phyloP scores from a whole-genome alignment of 2,888 invertebrate species.

The Euclidia mi region DNA sequence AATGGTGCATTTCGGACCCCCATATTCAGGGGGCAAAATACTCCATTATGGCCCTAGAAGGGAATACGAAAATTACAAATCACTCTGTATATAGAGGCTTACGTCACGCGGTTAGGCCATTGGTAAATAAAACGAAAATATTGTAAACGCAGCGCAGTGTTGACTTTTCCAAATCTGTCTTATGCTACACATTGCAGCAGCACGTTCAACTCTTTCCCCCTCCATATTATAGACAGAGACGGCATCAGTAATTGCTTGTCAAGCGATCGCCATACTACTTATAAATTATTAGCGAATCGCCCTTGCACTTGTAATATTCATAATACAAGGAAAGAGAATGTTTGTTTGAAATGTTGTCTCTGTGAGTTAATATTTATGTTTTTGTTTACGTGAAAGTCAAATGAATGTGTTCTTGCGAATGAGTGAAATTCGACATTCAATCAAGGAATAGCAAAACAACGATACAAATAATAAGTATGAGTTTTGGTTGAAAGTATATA shows the following conservation, averaged over 20 bases:
- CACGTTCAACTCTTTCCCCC: constrained; percentile 62
- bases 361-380: constrained; percentile 31
- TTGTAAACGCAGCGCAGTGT: constrained; percentile 1
- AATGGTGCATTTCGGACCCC: too few species aligned
- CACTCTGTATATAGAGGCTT: too few species aligned
- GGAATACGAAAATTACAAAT: too few species aligned
- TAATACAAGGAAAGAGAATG: constrained; percentile 28
- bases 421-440: neutral
- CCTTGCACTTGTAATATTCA: constrained; percentile 73
- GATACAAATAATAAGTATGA: neutral
- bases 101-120: too few species aligned
- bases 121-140: neutral
- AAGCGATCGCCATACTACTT: constrained; percentile 64
- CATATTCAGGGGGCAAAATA: too few species aligned
- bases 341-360: constrained; percentile 5
- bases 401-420: neutral
- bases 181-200: constrained; percentile 27
- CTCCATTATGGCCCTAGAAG: too few species aligned
- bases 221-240: constrained; percentile 56
- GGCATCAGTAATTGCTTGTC: constrained; percentile 33
- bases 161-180: constrained; percentile 29
- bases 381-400: constrained; percentile 25
- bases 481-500: too few species aligned
- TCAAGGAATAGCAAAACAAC: neutral
- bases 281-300: constrained; percentile 73